phyloP scores from a whole-genome alignment of 1,140 invertebrate genomes.

The Andricus grossulariae region DNA sequence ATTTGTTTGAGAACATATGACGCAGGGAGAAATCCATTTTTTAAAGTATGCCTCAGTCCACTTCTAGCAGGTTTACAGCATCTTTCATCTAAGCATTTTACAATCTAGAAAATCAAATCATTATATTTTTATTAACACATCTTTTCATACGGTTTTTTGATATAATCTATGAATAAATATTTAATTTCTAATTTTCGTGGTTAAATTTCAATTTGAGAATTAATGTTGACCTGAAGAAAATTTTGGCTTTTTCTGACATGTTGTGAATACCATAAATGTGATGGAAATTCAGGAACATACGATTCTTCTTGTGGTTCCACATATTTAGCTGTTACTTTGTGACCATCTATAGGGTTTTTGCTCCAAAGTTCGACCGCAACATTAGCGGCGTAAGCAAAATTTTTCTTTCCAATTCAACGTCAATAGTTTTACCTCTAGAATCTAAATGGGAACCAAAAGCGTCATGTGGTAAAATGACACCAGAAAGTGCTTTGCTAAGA shows the following conservation, averaged over 20 bases:
- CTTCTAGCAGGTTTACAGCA: not conserved
- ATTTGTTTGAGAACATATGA: not conserved
- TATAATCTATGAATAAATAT: too few species aligned
- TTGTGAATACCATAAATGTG: not conserved
- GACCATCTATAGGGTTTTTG: constrained; percentile 2
- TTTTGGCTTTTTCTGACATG: constrained; percentile 15
- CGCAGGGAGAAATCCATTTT: not conserved
- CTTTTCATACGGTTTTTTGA: too few species aligned
- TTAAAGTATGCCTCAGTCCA: not conserved
- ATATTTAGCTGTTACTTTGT: constrained; percentile 21
- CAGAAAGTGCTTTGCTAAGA: constrained; percentile 56
- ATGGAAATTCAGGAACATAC: too few species aligned
- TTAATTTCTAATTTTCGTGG: not conserved
- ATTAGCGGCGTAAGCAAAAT: constrained; percentile 63
- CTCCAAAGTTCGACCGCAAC: constrained; percentile 59
- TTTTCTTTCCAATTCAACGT: constrained; percentile 62
- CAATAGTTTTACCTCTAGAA: constrained; percentile 60
- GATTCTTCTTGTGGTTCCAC: not conserved
- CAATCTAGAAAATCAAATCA: constrained; percentile 22
- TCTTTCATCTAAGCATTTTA: not conserved
- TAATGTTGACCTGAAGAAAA: not conserved
- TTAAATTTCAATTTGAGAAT: not conserved
- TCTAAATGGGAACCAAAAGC: constrained; percentile 62
- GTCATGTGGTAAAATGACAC: constrained; percentile 58
- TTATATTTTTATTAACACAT: too few species aligned